A percentile compares a stretch with the other conserved stretches of the same genome.
phyloP scores from a whole-genome alignment of 2,797 vertebrate species.

The Sarcophilus harrisii region DNA sequence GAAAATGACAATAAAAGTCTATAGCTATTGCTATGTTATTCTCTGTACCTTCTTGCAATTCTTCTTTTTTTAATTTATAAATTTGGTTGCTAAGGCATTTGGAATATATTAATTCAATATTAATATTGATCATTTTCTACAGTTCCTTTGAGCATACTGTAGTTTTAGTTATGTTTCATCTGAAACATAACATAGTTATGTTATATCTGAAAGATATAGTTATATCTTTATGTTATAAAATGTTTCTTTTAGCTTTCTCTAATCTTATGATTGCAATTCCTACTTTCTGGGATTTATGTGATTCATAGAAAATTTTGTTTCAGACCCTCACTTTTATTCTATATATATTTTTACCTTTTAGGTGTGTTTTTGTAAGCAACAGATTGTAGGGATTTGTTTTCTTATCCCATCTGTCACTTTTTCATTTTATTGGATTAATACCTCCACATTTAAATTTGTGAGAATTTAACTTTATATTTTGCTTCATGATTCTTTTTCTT shows the following conservation, averaged over 20 bases:
- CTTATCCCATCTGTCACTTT: background rate
- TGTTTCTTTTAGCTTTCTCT: background rate
- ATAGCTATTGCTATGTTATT: background rate
- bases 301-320: background rate
- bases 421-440: background rate
- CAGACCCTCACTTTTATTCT: background rate
- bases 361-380: background rate
- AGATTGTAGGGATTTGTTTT: background rate
- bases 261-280: background rate
- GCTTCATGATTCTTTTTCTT: background rate
- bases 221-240: background rate
- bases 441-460: background rate
- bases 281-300: background rate
- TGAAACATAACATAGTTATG: no score
- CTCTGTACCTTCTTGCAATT: background rate
- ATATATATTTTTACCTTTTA: background rate
- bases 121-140: background rate
- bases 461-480: background rate
- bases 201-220: no score
- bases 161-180: no score
- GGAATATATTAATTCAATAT: background rate
- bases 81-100: background rate
- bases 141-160: background rate
- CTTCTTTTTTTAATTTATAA: background rate
- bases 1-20: background rate